Base-by-base conservation (phyloP, 2,888 invertebrate genomes). In the Lydus trimaculatus region DNA sequence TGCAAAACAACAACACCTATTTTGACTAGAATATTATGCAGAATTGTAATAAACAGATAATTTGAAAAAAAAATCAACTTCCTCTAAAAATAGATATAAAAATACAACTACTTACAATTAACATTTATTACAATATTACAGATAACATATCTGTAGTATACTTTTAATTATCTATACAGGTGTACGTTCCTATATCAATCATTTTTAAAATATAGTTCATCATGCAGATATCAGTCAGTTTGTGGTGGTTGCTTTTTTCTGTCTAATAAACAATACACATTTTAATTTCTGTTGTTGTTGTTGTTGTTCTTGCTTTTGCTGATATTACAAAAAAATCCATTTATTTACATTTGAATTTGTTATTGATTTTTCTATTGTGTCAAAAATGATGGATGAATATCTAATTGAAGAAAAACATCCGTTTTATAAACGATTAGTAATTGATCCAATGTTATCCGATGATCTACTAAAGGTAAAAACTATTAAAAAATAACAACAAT, bases 341-440 rank as follows among this genome's bases (percentile, higher is more conserved):
- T 15, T 36, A 15, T 36, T 36, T 61, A 23, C 20, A 25, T 11
- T 31, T 20, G 8, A 39, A 36, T 28, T n/a, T 60, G 20, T 28
- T 65, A 48, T 61, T 60, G 61, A 63, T 71, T 63, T 66, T n/a
- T 28, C 15, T 20, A 61, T 62, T 52, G 64, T 48, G 36, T 58
- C 58, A 65, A 80, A 74, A 73, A 83, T 83, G 83, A 82, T 82
- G 83, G 71, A 73, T 17, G 83, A 83, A 77, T 80, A 75, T 67
- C 65, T 77, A 66, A 73, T 81, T 48, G 80, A 79, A 67, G 76
- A 78, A 61, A 78, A 76, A 66, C 81, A 82, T 74, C 82, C 82
- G 8, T 72, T 80, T 63, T 80, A 78, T 72, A 65, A 73, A 48
- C 65, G 73, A 64, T 71, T 82, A 48, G 75, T 76, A 58, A 67